Conservation (phyloP, 2,797 vertebrate genomes). For the Gymnopithys bicolor region DNA sequence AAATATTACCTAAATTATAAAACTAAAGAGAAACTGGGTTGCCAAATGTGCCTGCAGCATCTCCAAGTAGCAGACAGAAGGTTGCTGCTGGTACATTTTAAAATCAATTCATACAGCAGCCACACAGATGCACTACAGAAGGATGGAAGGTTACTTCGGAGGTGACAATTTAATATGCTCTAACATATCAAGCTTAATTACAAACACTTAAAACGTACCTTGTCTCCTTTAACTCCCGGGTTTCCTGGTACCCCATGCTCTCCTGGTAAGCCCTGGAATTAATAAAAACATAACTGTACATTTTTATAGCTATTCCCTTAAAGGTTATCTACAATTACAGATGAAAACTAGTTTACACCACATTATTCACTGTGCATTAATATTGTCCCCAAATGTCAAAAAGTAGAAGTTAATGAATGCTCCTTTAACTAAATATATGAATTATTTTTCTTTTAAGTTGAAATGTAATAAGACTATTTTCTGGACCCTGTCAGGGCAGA, state of each 20-base stretch:
- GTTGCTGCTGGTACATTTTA: neutral
- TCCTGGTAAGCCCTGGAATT: constrained; percentile 87
- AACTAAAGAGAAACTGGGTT: neutral
- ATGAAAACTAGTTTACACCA: neutral
- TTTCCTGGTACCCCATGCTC: constrained; percentile 84
- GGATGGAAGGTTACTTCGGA: neutral
- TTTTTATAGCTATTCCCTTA: neutral
- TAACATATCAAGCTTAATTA: neutral
- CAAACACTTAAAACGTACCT: constrained; percentile 78
- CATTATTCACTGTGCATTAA: neutral
- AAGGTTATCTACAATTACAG: neutral
- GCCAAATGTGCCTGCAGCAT: neutral
- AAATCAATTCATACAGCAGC: neutral
- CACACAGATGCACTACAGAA: neutral
- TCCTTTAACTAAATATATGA: neutral
- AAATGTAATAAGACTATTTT: neutral
- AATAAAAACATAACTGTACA: constrained; percentile 30
- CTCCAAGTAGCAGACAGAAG: neutral
- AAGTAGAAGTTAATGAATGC: neutral
- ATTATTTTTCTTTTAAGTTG: neutral
- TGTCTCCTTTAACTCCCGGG: constrained; percentile 92
- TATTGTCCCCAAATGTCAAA: neutral
- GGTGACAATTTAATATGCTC: neutral
- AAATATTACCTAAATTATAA: neutral
- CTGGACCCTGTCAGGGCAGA: neutral